A percentile compares a stretch with the other conserved stretches of the same genome.
Conservation (phyloP, 2,888 invertebrate species). For the Clitarchus hookeri region DNA sequence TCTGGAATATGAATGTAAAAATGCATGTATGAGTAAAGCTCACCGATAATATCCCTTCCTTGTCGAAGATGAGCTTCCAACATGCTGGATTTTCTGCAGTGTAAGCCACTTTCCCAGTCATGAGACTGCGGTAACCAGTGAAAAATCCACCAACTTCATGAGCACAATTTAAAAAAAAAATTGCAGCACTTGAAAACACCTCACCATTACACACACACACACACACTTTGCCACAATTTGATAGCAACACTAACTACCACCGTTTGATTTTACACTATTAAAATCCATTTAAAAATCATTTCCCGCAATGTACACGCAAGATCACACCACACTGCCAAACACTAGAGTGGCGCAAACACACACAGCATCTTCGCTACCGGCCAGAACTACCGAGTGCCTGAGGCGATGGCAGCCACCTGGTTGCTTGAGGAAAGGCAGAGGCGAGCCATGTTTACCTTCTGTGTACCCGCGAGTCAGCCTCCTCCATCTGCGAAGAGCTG, state of each 20-base stretch:
- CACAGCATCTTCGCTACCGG: constrained; percentile 29
- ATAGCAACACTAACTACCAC: no score
- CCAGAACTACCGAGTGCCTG: constrained; percentile 29
- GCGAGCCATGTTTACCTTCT: constrained; percentile 37
- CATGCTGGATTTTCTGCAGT: constrained; percentile 40
- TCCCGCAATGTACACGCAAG: background rate
- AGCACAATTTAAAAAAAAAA: background rate
- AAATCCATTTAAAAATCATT: no score
- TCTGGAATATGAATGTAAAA: no score
- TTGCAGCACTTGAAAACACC: background rate
- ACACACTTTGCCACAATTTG: background rate
- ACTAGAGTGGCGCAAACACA: background rate
- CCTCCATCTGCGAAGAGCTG: constrained; percentile 26
- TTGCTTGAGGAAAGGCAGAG: constrained; percentile 35
- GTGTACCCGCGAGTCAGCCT: constrained; percentile 32
- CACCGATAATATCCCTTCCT: constrained; percentile 33
- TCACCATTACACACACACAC: background rate
- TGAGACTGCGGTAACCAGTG: constrained; percentile 25
- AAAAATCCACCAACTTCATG: constrained; percentile 11
- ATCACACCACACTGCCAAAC: background rate
- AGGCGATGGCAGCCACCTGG: constrained; percentile 31
- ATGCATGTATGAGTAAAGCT: background rate
- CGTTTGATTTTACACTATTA: no score
- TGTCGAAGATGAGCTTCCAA: constrained; percentile 41
- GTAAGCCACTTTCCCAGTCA: constrained; percentile 40